A percentile compares a stretch with the other conserved stretches of the same genome.
phyloP scores from a whole-genome alignment of 2,113 vertebrate species.

The Deroptyus accipitrinus region DNA sequence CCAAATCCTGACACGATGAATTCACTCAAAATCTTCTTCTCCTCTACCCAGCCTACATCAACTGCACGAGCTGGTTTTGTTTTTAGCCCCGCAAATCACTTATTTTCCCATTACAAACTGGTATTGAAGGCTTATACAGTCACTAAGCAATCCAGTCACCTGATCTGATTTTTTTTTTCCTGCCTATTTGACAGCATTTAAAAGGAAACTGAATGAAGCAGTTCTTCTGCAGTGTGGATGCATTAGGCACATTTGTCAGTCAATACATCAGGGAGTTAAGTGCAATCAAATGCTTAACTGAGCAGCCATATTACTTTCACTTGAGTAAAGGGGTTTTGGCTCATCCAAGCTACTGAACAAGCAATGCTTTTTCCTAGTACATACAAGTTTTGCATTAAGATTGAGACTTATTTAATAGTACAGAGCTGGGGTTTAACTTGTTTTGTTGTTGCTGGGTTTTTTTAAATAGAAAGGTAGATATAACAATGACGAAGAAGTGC shows the following conservation, averaged over 20 bases:
- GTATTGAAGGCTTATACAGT: not conserved
- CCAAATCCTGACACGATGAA: accelerated
- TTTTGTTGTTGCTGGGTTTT: not conserved
- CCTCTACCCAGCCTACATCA: not conserved
- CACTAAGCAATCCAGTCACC: constrained; percentile 4
- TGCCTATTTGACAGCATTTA: constrained; percentile 7
- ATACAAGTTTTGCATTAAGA: not conserved
- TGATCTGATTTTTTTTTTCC: not conserved
- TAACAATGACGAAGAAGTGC: not conserved
- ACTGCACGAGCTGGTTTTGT: not conserved
- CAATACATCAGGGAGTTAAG: constrained; percentile 11
- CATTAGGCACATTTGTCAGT: constrained; percentile 10
- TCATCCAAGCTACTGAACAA: not conserved
- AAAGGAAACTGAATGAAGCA: constrained; percentile 3
- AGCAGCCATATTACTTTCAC: constrained; percentile 48
- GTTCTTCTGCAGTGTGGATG: not conserved
- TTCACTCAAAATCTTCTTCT: not conserved
- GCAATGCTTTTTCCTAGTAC: not conserved
- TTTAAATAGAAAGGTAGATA: not conserved
- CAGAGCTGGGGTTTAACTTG: not conserved
- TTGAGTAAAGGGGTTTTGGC: constrained; percentile 14
- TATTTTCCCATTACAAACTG: not conserved
- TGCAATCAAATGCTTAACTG: constrained; percentile 40
- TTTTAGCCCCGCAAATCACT: not conserved
- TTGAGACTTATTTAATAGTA: not conserved